phyloP scores from a whole-genome alignment of 2,888 invertebrate genomes.

The Acrocyrtus sp. region DNA sequence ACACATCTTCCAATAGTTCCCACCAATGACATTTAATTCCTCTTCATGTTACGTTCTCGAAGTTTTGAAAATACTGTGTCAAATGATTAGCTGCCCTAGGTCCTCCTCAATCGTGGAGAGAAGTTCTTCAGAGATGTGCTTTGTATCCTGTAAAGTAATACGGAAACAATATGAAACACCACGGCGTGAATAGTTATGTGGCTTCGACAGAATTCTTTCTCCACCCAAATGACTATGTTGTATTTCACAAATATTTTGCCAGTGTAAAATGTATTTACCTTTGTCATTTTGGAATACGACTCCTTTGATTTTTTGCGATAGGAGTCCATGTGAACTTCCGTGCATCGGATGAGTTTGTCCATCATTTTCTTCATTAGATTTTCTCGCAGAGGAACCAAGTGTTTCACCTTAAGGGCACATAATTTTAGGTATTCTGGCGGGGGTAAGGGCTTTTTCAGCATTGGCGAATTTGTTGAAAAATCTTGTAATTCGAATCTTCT shows the following conservation, averaged over 20 bases:
- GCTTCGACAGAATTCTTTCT: too few relatives aligned
- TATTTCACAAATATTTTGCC: neutral
- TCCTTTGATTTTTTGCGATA: constrained; percentile 27
- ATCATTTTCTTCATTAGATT: constrained; percentile 46
- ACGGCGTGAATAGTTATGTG: too few relatives aligned
- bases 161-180: too few relatives aligned
- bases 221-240: too few relatives aligned
- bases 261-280: constrained; percentile 19
- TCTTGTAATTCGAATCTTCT: constrained; percentile 47
- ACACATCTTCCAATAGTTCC: too few relatives aligned
- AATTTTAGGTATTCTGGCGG: constrained; percentile 52
- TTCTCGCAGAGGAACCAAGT: constrained; percentile 52
- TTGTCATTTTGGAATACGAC: constrained; percentile 19
- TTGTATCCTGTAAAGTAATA: constrained; percentile 28
- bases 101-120: constrained; percentile 30
- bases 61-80: too few relatives aligned
- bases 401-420: constrained; percentile 57
- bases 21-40: too few relatives aligned
- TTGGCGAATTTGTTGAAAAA: constrained; percentile 41
- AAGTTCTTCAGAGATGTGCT: constrained; percentile 30
- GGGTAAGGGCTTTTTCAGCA: constrained; percentile 51
- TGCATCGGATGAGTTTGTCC: constrained; percentile 36
- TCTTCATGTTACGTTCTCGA: too few relatives aligned
- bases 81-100: constrained; percentile 40
- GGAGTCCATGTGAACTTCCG: constrained; percentile 49